phyloP scores from a whole-genome alignment of 1,140 invertebrate genomes.

The Rhynchophorus ferrugineus region DNA sequence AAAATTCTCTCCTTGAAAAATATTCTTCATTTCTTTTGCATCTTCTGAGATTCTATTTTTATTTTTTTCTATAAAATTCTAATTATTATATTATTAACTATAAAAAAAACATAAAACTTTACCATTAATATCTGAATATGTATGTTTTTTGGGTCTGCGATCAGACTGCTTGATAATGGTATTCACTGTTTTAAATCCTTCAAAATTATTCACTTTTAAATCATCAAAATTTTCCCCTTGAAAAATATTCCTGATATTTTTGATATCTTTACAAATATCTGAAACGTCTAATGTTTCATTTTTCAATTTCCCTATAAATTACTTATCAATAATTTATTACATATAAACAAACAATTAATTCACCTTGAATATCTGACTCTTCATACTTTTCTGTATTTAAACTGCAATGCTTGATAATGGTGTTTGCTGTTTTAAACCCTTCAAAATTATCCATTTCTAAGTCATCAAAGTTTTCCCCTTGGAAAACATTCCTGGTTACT shows the following conservation, averaged over 20 bases:
- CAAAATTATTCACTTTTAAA: neutral
- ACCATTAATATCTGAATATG: too few relatives aligned
- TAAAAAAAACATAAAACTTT: too few relatives aligned
- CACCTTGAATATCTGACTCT: too few relatives aligned
- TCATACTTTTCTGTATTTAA: too few relatives aligned
- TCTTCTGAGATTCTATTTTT: conserved; percentile 2
- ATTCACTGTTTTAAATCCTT: neutral
- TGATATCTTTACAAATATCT: neutral
- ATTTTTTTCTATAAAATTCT: neutral
- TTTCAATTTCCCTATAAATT: too few relatives aligned
- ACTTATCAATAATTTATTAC: too few relatives aligned
- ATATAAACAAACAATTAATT: too few relatives aligned
- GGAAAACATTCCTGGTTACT: conserved; percentile 6
- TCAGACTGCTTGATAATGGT: too few relatives aligned
- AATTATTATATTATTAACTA: too few relatives aligned
- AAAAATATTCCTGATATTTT: conserved; percentile 3
- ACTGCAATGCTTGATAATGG: neutral
- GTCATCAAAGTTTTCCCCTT: conserved; percentile 16
- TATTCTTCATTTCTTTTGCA: neutral
- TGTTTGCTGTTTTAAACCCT: conserved; percentile 6
- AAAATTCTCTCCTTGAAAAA: conserved; percentile 8
- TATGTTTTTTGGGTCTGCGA: too few relatives aligned
- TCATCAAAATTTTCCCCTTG: conserved; percentile 6
- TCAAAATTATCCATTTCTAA: neutral
- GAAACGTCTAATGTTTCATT: neutral